Evolutionary conservation across 2,888 invertebrate genomes (phyloP).

Genomic region (Spodoptera littoralis): DNA sequence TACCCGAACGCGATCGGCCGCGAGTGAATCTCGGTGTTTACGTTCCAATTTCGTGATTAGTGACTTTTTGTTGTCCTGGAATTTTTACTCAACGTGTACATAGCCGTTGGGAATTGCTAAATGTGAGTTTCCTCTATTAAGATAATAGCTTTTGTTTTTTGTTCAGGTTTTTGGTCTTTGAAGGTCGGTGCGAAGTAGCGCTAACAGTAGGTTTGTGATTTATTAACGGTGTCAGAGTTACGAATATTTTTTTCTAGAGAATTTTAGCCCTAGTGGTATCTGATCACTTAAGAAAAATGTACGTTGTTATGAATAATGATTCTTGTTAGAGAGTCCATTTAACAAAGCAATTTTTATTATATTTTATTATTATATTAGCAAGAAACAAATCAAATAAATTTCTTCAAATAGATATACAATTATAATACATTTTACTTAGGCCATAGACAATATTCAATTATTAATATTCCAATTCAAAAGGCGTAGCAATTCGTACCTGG

Average conservation of each 20-base stretch:
- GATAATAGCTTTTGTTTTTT: conserved; percentile 46
- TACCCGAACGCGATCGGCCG: conserved; percentile 55
- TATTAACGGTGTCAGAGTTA: conserved; percentile 10
- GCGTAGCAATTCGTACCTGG: not conserved
- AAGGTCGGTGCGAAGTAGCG: conserved; percentile 60
- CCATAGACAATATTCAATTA: not conserved
- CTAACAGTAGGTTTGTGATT: conserved; percentile 26
- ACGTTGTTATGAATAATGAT: too few species aligned
- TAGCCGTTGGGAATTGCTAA: conserved; percentile 71
- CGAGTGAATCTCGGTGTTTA: conserved; percentile 74
- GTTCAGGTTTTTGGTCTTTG: conserved; percentile 56
- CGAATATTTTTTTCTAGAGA: not conserved
- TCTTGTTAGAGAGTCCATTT: too few species aligned
- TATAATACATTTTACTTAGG: not conserved
- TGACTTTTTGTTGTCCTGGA: conserved; percentile 72
- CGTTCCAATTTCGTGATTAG: conserved; percentile 76
- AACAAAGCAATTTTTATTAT: too few species aligned
- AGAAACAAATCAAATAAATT: too few species aligned
- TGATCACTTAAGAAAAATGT: too few species aligned
- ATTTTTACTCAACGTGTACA: conserved; percentile 54
- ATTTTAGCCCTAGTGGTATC: not conserved
- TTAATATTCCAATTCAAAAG: not conserved
- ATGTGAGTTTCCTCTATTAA: conserved; percentile 74
- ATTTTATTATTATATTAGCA: too few species aligned
- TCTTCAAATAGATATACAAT: too few species aligned